Evolutionary conservation across 2,888 invertebrate genomes (phyloP).

Genomic region (Operophtera brumata): DNA sequence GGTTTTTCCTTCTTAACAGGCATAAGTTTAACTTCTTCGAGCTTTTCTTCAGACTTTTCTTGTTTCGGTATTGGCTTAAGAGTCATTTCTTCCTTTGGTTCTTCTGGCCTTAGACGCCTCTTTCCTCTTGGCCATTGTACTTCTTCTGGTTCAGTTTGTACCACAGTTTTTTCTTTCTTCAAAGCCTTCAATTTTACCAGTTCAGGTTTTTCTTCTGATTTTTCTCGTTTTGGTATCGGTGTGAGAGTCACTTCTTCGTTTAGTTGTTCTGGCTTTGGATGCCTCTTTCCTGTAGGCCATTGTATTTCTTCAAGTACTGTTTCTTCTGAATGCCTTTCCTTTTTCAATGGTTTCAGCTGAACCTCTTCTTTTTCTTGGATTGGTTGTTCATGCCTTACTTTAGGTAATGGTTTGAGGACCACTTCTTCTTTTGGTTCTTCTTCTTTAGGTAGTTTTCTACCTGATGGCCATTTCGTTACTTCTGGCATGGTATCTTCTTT

Average conservation of each 20-base stretch:
- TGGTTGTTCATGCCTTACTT: slow-evolving; percentile 19
- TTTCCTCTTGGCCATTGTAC: slow-evolving; percentile 40
- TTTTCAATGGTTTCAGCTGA: slow-evolving; percentile 33
- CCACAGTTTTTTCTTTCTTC: slow-evolving; percentile 51
- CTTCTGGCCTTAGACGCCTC: slow-evolving; percentile 38
- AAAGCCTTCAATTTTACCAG: slow-evolving; percentile 56
- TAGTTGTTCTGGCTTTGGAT: slow-evolving; percentile 42
- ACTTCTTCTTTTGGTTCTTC: slow-evolving; percentile 24
- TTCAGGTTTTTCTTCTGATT: slow-evolving; percentile 40
- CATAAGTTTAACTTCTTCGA: slow-evolving; percentile 46
- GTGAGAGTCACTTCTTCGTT: slow-evolving; percentile 53
- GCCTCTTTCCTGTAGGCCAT: slow-evolving; percentile 42
- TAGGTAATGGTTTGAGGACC: slow-evolving; percentile 56
- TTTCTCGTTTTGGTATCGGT: slow-evolving; percentile 52
- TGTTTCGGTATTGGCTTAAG: slow-evolving; percentile 46
- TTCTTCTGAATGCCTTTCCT: slow-evolving; percentile 47
- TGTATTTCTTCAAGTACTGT: slow-evolving; percentile 40
- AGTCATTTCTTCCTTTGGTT: slow-evolving; percentile 48
- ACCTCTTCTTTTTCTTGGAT: slow-evolving; percentile 40
- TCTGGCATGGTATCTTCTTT: slow-evolving; percentile 47
- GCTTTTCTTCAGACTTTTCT: slow-evolving; percentile 48
- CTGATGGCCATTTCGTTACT: slow-evolving; percentile 51
- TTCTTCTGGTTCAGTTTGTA: slow-evolving; percentile 55
- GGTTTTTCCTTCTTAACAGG: slow-evolving; percentile 41
- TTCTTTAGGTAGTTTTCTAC: slow-evolving; percentile 17